Evolutionary conservation across 2,888 invertebrate species (phyloP).

Genomic region (Dryococelus australis): DNA sequence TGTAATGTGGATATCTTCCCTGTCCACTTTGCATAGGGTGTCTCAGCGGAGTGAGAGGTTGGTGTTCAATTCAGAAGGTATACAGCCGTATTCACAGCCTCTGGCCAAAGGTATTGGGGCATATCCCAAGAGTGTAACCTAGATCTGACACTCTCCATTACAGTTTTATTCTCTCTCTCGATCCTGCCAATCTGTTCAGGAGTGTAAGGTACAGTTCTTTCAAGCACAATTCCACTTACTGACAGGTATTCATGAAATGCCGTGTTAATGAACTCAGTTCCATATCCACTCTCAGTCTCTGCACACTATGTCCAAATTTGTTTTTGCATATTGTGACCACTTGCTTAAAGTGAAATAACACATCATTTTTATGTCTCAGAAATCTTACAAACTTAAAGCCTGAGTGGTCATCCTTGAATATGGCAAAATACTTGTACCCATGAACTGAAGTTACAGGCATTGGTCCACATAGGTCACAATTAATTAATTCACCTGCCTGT

Average conservation of each 20-base stretch:
- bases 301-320: neutral
- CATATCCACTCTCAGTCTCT: neutral
- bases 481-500: neutral
- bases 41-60: neutral
- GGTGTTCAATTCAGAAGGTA: too few species aligned
- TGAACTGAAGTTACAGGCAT: neutral
- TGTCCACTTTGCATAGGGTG: neutral
- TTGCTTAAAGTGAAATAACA: neutral
- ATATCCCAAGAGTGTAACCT: neutral
- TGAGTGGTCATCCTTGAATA: neutral
- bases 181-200: neutral
- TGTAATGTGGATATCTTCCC: neutral
- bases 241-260: neutral
- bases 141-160: neutral
- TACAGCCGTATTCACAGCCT: neutral
- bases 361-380: neutral
- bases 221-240: too few species aligned
- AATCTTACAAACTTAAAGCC: neutral
- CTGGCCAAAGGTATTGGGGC: neutral
- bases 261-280: neutral
- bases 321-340: too few species aligned
- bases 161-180: neutral
- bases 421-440: neutral
- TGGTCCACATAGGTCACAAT: neutral
- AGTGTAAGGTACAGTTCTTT: neutral